Conservation (phyloP, 2,113 vertebrate genomes). For the Indri indri region DNA sequence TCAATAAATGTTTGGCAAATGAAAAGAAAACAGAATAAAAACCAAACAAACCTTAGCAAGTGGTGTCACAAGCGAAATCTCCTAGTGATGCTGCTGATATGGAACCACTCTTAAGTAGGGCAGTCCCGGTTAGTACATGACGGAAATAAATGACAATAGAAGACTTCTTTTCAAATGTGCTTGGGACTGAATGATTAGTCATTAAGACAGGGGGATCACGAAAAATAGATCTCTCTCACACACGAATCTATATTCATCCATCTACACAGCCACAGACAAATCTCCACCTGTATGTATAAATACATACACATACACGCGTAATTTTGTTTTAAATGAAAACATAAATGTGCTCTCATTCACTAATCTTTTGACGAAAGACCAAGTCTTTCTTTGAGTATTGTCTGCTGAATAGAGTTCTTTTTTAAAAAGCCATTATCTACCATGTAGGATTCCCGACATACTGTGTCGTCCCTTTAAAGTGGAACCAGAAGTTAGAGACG, state of each 20-base stretch:
- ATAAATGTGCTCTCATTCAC: not conserved
- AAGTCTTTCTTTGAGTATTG: not conserved
- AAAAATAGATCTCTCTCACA: not conserved
- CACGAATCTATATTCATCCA: not conserved
- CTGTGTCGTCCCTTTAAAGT: not conserved
- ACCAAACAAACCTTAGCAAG: not conserved
- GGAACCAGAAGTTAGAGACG: not conserved
- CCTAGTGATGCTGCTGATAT: not conserved
- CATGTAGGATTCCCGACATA: not conserved
- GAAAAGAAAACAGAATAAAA: constrained; percentile 34
- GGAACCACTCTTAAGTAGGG: not conserved
- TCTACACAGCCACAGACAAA: not conserved
- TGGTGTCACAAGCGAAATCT: not conserved
- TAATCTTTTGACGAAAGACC: not conserved
- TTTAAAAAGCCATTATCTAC: not conserved
- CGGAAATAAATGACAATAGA: not conserved
- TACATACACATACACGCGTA: too few relatives aligned
- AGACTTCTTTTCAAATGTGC: not conserved
- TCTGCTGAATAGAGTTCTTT: not conserved
- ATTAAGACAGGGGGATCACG: not conserved
- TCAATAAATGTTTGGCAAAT: constrained; percentile 23
- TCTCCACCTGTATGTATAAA: too few relatives aligned
- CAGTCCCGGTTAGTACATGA: not conserved
- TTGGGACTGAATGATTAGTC: not conserved
- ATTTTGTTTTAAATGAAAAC: not conserved